Conservation (phyloP, 2,888 invertebrate genomes). For the Mythimna impura region DNA sequence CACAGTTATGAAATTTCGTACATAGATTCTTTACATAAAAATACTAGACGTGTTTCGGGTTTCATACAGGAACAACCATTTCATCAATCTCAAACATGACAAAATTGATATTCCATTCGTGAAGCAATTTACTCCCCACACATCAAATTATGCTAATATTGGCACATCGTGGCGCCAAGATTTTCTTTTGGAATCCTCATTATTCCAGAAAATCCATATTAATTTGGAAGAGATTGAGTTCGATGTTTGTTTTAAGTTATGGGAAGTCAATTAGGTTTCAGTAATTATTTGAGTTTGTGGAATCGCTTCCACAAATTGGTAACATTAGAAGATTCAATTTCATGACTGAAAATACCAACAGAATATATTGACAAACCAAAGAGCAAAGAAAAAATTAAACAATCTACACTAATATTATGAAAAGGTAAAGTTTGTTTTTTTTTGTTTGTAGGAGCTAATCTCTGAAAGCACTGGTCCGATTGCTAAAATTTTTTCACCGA, state of each 20-base stretch:
- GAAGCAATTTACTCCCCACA: constrained; percentile 18
- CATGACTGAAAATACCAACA: neutral
- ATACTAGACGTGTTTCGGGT: too few relatives aligned
- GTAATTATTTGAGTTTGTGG: constrained; percentile 1
- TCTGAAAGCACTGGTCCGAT: too few relatives aligned
- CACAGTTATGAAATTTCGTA: too few relatives aligned
- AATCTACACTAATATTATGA: too few relatives aligned
- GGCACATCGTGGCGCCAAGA: constrained; percentile 3
- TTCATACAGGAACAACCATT: neutral
- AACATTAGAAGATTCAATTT: neutral
- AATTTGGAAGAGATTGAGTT: neutral
- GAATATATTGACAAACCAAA: neutral
- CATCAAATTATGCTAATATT: constrained; percentile 34
- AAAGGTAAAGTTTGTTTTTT: too few relatives aligned
- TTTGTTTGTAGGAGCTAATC: too few relatives aligned
- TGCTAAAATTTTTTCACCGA: too few relatives aligned
- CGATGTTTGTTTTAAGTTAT: constrained; percentile 20
- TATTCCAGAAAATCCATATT: constrained; percentile 10
- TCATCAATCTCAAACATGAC: neutral
- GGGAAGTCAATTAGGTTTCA: constrained; percentile 15
- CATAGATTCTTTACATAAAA: too few relatives aligned
- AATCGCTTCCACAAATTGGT: too few relatives aligned
- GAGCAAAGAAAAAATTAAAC: too few relatives aligned
- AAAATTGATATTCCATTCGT: constrained; percentile 13
- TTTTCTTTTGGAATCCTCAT: constrained; percentile 7